A percentile compares a stretch with the other conserved stretches of the same genome.
Evolutionary conservation across 2,888 invertebrate genomes (phyloP).

Genomic region (Mythimna vitellina): DNA sequence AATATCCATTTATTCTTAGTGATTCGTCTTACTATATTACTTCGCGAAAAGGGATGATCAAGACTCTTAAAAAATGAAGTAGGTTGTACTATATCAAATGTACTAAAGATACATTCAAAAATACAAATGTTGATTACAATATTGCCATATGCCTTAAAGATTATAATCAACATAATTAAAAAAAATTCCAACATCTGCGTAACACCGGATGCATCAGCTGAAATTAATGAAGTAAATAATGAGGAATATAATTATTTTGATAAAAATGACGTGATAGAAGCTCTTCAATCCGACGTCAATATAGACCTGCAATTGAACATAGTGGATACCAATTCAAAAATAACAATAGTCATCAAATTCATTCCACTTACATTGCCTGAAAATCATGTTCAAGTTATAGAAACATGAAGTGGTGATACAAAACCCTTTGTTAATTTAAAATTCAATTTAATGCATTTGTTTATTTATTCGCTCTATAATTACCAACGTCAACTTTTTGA

Average conservation of each 20-base stretch:
- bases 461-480: conserved; percentile 82
- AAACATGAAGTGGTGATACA: conserved; percentile 88
- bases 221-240: conserved; percentile 85
- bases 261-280: conserved; percentile 87
- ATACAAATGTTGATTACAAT: conserved; percentile 62
- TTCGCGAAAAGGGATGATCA: conserved; percentile 17
- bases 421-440: conserved; percentile 86
- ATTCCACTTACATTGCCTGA: conserved; percentile 89
- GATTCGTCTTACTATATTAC: conserved; percentile 39
- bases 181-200: conserved; percentile 87
- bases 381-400: conserved; percentile 83
- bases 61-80: conserved; percentile 16
- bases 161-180: conserved; percentile 63
- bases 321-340: conserved; percentile 80
- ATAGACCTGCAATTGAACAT: conserved; percentile 85
- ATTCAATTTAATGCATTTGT: conserved; percentile 82
- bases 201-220: conserved; percentile 88
- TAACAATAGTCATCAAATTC: conserved; percentile 84
- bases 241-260: conserved; percentile 74
- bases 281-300: conserved; percentile 87
- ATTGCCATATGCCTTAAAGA: conserved; percentile 36
- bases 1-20: conserved; percentile 85
- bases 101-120: conserved; percentile 22
- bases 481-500: conserved; percentile 65
- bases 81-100: conserved; percentile 33